A percentile compares a stretch with the other conserved stretches of the same genome.
These are phyloP conservation scores for Brachyrhaphis roseni DNA, from an alignment of 2,797 vertebrate genomes.

Conservation along the genomic window DNA sequence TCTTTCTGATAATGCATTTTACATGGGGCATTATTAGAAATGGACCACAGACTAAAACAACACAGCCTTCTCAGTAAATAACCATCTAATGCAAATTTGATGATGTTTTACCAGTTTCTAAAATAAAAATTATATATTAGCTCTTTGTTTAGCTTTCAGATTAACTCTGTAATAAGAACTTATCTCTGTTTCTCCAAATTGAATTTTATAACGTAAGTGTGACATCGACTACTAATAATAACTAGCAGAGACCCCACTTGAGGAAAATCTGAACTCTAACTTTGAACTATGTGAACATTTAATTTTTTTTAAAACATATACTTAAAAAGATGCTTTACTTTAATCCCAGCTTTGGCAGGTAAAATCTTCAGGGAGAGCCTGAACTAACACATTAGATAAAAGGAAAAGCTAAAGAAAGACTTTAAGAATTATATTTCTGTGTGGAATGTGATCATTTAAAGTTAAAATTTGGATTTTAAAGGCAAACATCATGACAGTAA, in stretches of 20 bases:
- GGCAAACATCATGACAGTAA: conserved; percentile 36
- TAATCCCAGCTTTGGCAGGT: not conserved
- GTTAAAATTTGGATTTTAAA: conserved; percentile 38
- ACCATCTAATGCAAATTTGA: not conserved
- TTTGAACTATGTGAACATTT: not conserved
- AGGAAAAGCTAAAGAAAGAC: not conserved
- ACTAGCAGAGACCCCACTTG: not conserved
- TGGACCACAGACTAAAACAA: not conserved
- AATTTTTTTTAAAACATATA: not conserved
- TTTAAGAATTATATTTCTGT: conserved; percentile 9
- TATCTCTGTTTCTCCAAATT: not conserved
- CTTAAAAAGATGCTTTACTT: not conserved
- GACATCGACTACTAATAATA: not conserved
- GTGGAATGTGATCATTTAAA: conserved; percentile 42
- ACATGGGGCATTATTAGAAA: not conserved
- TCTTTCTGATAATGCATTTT: not conserved
- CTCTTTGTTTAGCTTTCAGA: not conserved
- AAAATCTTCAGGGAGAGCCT: not conserved
- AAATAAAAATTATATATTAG: not conserved
- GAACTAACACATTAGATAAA: not conserved
- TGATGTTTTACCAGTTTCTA: not conserved
- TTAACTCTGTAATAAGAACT: not conserved
- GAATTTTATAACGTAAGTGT: not conserved
- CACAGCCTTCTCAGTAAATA: not conserved
- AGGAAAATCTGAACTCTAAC: not conserved